Base-by-base conservation (phyloP, 2,888 invertebrate species). In the Elysia crispata region DNA sequence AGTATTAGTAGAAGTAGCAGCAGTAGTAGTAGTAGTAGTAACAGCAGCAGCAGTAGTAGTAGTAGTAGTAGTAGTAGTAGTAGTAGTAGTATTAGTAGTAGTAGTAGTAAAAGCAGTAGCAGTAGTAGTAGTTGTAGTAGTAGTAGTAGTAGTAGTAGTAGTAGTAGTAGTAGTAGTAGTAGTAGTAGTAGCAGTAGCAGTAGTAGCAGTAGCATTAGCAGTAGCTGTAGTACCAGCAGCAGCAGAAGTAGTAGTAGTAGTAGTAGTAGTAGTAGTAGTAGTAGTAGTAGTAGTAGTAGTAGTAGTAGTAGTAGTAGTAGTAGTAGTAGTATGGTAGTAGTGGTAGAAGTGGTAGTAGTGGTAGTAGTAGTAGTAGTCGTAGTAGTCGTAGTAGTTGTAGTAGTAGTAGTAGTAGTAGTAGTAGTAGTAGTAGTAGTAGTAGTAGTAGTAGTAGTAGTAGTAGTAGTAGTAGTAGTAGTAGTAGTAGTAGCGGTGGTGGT, bases 81-180 rank as follows among this genome's bases (percentile, higher is more conserved):
- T 0, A 13, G n/a, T n/a, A n/a, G n/a, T n/a, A n/a, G n/a, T n/a
- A n/a, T n/a, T n/a, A n/a, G n/a, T n/a, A n/a, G n/a, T n/a, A n/a
- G n/a, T n/a, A n/a, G n/a, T n/a, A n/a, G n/a, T n/a, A n/a, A n/a
- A n/a, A n/a, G n/a, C n/a, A n/a, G n/a, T n/a, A n/a, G n/a, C n/a
- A n/a, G n/a, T n/a, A n/a, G n/a, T n/a, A n/a, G n/a, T n/a, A n/a
- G 33, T 69, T 54, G 54, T 54, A 54, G 54, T 54, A 54, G 54
- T 54, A 54, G 54, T 69, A n/a, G 8, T 67, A 28, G 8, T 67
- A 28, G 8, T 67, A 28, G 25, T 67, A 28, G 23, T 67, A 28
- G 23, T 67, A 25, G 8, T 67, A 28, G 23, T 67, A 25, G 8
- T 67, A 28, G 23, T 67, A 30, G 5, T 25, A 30, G 23, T 67